Evolutionary conservation across 2,888 invertebrate species (phyloP), one percentile per base, ranked within the genome.

Genomic region (Hyposoter didymator): DNA sequence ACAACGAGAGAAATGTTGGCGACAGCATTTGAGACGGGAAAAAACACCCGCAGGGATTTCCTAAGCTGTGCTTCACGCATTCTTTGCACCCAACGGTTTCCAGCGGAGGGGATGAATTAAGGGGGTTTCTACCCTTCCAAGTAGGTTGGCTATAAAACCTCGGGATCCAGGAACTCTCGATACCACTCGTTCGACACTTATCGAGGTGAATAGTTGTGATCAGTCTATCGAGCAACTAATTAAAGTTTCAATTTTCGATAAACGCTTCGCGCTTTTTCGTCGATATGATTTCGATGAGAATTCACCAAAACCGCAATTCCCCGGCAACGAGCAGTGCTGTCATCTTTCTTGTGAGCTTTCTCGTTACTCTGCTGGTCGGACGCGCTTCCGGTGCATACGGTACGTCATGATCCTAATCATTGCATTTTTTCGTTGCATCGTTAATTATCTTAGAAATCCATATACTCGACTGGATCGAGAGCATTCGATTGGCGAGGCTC

Each of bases 371-470:
- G 19, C 66, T 85, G 28, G 10, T 88, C 67, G 84, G 82, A 32
- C 79, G 75, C 73, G 88, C 85, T 43, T 88, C 88, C 87, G 91
- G 89, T 32, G 90, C 91, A 76, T 92, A 91, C 87, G 92, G 92
- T 93, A 90, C 32, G 89, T 78, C 74, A 85, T 69, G 45, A 78
- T 55, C 28, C 12, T 6, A 14, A 28, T 47, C 3, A 35, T 32
- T 59, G 22, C n/a, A n/a, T 76, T 66, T 52, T 73, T 39, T 28
- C 47, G 7, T 28, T 59, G 10, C 5, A 43, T 39, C 39, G 39
- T 39, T 8, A 39, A 39, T 39, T 8, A 39, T 10, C 7, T 4
- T 1, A 35, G 7, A 19, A 19, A 19, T 52, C 7, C 14, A 14
- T 47, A 17, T 14, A 17, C 47, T 17, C 47, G 47, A 17, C 14